Evolutionary conservation across 1,140 invertebrate species (phyloP).

Genomic region (Mycetomoellerius zeteki): DNA sequence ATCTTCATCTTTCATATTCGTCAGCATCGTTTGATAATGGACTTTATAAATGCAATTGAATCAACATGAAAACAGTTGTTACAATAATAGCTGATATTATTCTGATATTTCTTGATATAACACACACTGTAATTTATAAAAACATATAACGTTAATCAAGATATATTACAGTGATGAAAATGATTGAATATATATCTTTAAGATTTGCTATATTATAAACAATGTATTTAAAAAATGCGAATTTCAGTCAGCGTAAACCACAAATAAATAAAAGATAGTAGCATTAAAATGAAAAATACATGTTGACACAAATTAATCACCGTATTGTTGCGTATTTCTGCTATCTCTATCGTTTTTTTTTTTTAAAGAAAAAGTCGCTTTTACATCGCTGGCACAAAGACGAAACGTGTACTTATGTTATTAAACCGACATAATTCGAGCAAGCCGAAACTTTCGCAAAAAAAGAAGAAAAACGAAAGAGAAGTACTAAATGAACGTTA

Average conservation of each 20-base stretch:
- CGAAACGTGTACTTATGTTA: conserved; percentile 38
- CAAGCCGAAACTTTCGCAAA: conserved; percentile 52
- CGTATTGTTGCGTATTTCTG: background rate
- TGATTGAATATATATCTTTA: background rate
- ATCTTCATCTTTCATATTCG: background rate
- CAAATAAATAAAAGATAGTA: background rate
- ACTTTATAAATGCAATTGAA: background rate
- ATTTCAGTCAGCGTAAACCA: no score
- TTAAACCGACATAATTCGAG: conserved; percentile 50
- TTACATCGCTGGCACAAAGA: conserved; percentile 7
- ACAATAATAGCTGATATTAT: background rate
- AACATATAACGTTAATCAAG: background rate
- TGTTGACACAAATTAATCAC: background rate
- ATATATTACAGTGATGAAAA: background rate
- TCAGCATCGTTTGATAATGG: background rate
- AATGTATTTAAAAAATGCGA: background rate
- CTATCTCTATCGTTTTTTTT: background rate
- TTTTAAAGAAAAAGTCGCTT: conserved; percentile 9
- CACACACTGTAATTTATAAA: no score
- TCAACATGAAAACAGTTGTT: background rate
- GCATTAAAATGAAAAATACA: background rate
- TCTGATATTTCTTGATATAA: no score
- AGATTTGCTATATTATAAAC: background rate
- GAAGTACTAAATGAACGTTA: conserved; percentile 42
- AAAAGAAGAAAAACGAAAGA: conserved; percentile 28